These are phyloP conservation scores for Astropecten irregularis DNA, from an alignment of 53 echinoderm and acorn worm species.

Conservation along the genomic window DNA sequence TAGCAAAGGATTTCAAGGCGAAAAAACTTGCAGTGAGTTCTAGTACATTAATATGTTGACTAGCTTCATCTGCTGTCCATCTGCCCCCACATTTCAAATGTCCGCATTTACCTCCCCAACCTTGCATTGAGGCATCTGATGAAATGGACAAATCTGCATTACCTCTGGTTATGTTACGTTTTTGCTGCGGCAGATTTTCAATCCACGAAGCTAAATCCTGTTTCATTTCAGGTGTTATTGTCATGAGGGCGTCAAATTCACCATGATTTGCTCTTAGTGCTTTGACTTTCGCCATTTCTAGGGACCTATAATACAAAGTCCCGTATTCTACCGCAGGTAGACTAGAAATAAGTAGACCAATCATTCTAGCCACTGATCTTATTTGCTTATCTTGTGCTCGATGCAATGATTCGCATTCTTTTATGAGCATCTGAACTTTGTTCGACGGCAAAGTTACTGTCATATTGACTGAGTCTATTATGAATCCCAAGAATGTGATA, in stretches of 20 bases:
- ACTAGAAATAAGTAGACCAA: not conserved
- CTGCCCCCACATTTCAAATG: constrained; percentile 23
- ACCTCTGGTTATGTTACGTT: not conserved
- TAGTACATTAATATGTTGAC: constrained; percentile 23
- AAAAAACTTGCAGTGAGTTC: constrained; percentile 38
- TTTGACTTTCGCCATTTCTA: constrained; percentile 12
- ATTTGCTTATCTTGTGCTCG: not conserved
- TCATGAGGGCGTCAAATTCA: not conserved
- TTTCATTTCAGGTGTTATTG: too few relatives aligned
- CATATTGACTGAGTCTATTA: constrained; percentile 39
- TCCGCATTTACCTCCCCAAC: constrained; percentile 35
- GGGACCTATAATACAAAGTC: constrained; percentile 20
- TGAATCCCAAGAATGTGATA: constrained; percentile 36
- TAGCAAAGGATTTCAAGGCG: too few relatives aligned
- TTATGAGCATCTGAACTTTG: not conserved
- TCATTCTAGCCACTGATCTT: not conserved
- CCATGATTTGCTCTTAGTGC: not conserved
- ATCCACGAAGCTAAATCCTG: constrained; percentile 39
- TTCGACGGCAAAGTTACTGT: not conserved
- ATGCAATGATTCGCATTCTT: constrained; percentile 5
- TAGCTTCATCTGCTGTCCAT: constrained; percentile 17
- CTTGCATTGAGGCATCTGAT: constrained; percentile 41
- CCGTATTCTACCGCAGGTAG: not conserved
- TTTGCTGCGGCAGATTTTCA: constrained; percentile 33
- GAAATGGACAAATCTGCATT: constrained; percentile 28